These are phyloP conservation scores for Empis stercorea DNA, from an alignment of 2,888 invertebrate species.

Conservation along the genomic window DNA sequence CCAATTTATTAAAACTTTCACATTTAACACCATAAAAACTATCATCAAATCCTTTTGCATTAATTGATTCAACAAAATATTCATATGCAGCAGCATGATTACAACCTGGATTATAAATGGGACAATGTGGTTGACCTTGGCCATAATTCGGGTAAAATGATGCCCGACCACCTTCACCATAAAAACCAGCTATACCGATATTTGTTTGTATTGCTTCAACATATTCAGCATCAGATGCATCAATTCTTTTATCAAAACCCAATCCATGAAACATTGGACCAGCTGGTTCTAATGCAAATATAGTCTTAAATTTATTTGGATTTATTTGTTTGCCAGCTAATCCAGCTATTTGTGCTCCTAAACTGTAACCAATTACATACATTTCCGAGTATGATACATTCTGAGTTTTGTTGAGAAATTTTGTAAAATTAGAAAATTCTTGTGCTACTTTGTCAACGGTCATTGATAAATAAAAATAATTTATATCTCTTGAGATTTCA, in stretches of 20 bases:
- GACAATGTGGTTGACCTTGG: slow-evolving; percentile 31
- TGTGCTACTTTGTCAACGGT: slow-evolving; percentile 23
- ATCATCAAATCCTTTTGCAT: not conserved
- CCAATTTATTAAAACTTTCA: slow-evolving; percentile 16
- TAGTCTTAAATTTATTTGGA: slow-evolving; percentile 21
- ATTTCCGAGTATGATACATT: slow-evolving; percentile 19
- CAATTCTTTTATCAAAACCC: slow-evolving; percentile 22
- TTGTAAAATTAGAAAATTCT: slow-evolving; percentile 22
- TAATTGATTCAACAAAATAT: slow-evolving; percentile 27
- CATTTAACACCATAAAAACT: slow-evolving; percentile 4
- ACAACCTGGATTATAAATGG: slow-evolving; percentile 10
- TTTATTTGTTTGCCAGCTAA: slow-evolving; percentile 23
- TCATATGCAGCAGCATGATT: slow-evolving; percentile 13
- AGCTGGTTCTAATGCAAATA: slow-evolving; percentile 34
- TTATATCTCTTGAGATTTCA: slow-evolving; percentile 21
- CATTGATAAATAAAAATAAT: slow-evolving; percentile 23
- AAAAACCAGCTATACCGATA: slow-evolving; percentile 26
- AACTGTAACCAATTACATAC: slow-evolving; percentile 33
- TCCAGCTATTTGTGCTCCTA: slow-evolving; percentile 32
- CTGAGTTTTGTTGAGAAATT: slow-evolving; percentile 22
- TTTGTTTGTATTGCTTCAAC: slow-evolving; percentile 36
- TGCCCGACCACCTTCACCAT: slow-evolving; percentile 25
- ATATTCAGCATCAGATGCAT: slow-evolving; percentile 26
- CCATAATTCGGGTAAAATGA: slow-evolving; percentile 36
- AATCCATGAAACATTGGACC: slow-evolving; percentile 23